A percentile compares a stretch with the other conserved stretches of the same genome.
These are phyloP conservation scores for Cossypha dichroa DNA, from an alignment of 2,797 vertebrate genomes.

Conservation along the genomic window DNA sequence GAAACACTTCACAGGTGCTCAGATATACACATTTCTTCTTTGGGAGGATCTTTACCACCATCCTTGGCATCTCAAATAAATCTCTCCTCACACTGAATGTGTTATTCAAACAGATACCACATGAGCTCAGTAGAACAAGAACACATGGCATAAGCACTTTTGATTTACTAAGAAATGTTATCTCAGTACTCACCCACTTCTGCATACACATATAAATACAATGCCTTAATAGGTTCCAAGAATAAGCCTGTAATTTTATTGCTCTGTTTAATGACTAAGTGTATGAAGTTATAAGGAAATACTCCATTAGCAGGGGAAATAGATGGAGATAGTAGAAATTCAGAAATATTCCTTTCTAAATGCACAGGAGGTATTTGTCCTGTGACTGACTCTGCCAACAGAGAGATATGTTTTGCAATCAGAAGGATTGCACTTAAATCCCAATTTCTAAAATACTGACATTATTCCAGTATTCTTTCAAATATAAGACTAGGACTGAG, in stretches of 20 bases:
- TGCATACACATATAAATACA: rapidly evolving
- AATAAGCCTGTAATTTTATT: not conserved
- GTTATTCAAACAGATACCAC: not conserved
- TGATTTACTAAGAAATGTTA: not conserved
- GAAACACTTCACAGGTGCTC: not conserved
- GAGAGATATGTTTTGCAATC: not conserved
- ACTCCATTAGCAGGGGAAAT: not conserved
- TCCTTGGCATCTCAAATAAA: not conserved
- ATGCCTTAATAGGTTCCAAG: not conserved
- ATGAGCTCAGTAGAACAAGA: not conserved
- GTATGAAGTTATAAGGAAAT: not conserved
- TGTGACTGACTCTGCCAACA: not conserved
- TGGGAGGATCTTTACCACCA: not conserved
- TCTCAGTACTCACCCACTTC: not conserved
- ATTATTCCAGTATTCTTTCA: not conserved
- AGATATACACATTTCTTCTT: not conserved
- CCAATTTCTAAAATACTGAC: not conserved
- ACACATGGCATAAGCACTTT: not conserved
- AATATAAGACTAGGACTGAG: not conserved
- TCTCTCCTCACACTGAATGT: not conserved
- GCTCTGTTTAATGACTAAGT: not conserved
- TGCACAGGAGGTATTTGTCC: not conserved
- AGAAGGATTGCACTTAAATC: not conserved
- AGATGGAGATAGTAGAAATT: not conserved
- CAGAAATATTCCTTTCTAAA: not conserved